phyloP scores from a whole-genome alignment of 37 sponge, comb jelly and placozoan genomes.

The Chondrosia reniformis region DNA sequence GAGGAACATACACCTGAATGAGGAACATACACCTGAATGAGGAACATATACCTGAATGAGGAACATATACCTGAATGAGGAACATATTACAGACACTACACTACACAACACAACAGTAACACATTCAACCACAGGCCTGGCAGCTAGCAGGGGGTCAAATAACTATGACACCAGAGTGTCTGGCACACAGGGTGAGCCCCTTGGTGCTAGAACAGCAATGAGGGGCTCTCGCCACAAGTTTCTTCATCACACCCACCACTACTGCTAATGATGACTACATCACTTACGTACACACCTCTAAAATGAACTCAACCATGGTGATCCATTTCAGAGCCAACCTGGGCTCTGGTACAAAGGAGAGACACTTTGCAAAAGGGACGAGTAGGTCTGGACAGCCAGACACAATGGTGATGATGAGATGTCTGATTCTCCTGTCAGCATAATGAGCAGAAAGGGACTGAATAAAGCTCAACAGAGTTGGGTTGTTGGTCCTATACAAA shows the following conservation, averaged over 20 bases:
- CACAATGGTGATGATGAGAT: constrained; percentile 26
- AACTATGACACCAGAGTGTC: constrained; percentile 27
- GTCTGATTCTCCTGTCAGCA: not conserved
- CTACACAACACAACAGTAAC: not conserved
- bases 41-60: too few relatives aligned
- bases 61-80: too few relatives aligned
- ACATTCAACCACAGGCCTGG: not conserved
- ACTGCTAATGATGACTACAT: not conserved
- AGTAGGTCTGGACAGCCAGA: constrained; percentile 56
- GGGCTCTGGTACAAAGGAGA: constrained; percentile 43
- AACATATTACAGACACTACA: not conserved
- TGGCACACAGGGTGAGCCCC: not conserved
- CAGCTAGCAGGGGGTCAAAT: constrained; percentile 6
- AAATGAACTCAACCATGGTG: constrained; percentile 26
- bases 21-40: not conserved
- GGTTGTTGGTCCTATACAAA: constrained; percentile 57
- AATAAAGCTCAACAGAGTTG: constrained; percentile 48
- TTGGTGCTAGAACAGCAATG: constrained; percentile 27
- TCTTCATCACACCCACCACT: not conserved
- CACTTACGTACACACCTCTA: constrained; percentile 20
- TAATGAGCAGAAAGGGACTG: constrained; percentile 28
- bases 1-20: not conserved
- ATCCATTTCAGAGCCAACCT: constrained; percentile 51
- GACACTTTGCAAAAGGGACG: constrained; percentile 31
- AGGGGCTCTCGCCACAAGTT: constrained; percentile 5